Base-by-base conservation (phyloP, 2,113 vertebrate genomes). In the Menidia beryllina region DNA sequence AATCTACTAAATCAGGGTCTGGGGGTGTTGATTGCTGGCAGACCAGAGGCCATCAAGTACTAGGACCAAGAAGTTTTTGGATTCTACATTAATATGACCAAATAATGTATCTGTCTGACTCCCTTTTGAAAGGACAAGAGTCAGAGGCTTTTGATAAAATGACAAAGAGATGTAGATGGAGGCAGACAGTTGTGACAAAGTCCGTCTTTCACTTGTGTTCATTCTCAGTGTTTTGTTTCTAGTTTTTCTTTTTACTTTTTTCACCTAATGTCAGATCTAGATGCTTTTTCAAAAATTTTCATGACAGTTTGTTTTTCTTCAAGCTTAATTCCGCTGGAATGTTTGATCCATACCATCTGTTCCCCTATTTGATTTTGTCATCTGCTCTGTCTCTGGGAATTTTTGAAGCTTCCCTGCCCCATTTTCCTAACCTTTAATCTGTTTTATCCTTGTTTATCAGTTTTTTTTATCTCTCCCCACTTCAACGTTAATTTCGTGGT, bases 301-400 rank as follows among this genome's bases (percentile, higher is more conserved):
- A 1, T 45, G 19, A 39, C n/a, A 19, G 57, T 55, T 72, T 64
- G 36, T 50, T 56, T 6, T 65, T 60, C 50, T 24, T 47, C 74
- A 48, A 39, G n/a, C 11, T 25, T 65, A 61, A 61, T 72, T 75
- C 45, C 58, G 52, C 23, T 12, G 34, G 57, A 75, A 50, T 69
- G 2, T 34, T 43, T 59, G 2, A 55, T 65, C 54, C 23, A 34
- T 62, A 8, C 59, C 58, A 57, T 67, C 61, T 73, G 67, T 55
- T 63, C 59, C 15, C 67, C 60, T 36, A 3, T 76, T 80, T 70
- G 55, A 43, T 47, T n/a, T 47, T 53, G 39, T 83, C 80, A 71
- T 64, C 57, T 62, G 38, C 25, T 73, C 25, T 6, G 52, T 47
- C 68, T 56, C 7, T 7, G 6, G 2, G 45, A 48, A 11, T 61